Evolutionary conservation across 2,113 vertebrate genomes (phyloP).

Genomic region (Circaetus gallicus): DNA sequence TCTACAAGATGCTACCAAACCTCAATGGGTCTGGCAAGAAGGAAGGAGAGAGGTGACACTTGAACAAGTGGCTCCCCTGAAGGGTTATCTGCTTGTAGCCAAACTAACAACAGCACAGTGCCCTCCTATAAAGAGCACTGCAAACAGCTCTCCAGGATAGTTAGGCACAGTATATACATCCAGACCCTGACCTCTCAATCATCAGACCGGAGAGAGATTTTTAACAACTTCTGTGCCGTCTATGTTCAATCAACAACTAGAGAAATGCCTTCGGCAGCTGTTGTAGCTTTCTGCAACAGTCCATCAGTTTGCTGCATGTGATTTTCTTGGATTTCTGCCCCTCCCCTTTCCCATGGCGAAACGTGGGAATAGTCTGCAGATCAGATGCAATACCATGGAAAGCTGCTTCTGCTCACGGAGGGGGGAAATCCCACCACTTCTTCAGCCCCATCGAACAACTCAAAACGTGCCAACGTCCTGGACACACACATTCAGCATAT

Average conservation of each 20-base stretch:
- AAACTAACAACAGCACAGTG: not conserved
- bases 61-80: not conserved
- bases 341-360: not conserved
- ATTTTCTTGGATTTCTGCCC: not conserved
- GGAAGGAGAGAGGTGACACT: not conserved
- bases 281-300: not conserved
- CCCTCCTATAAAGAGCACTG: not conserved
- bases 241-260: not conserved
- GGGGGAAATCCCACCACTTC: not conserved
- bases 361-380: not conserved
- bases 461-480: not conserved
- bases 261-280: not conserved
- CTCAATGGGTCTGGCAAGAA: not conserved
- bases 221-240: not conserved
- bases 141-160: not conserved
- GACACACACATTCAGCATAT: not conserved
- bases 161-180: not conserved
- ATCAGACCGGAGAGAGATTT: not conserved
- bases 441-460: not conserved
- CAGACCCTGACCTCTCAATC: not conserved
- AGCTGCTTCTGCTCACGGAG: not conserved
- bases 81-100: not conserved
- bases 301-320: not conserved
- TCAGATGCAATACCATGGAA: not conserved
- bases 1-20: not conserved